Evolutionary conservation across 2,797 vertebrate genomes (phyloP), one percentile per base, ranked within the genome.

Genomic region (Halcyon smyrnensis): DNA sequence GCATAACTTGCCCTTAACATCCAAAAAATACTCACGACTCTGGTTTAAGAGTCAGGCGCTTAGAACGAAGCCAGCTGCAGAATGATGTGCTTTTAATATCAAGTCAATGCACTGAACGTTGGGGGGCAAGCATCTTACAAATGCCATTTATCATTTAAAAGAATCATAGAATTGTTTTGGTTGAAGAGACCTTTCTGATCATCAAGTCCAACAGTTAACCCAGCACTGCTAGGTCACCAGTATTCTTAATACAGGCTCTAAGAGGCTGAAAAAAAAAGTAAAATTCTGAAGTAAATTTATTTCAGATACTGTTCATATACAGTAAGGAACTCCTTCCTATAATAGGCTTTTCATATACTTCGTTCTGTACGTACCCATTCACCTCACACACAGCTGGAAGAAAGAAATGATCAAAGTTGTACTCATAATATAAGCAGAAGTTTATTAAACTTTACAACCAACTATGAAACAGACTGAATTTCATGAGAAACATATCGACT

Each of bases 281-380:
- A 2, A 3, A 2, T 32, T 51, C 37, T 36, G 77, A 28, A 10
- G 4, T 28, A 73, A 51, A 39, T 20, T 23, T 8, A 32, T 39
- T 56, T 77, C 11, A 59, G 6, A 5, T 48, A 3, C 8, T 41
- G 6, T 1, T 2, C 21, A 41, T 5, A 28, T n/a, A 19, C 3
- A 7, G 11, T 19, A 34, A 71, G 19, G 21, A 75, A 68, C 4
- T n/a, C 45, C 20, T 63, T 76, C 27, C 19, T 24, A 10, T 28
- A 30, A 81, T 25, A 57, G 12, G 8, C 25, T 15, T 54, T 2
- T 4, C 19, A 21, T 25, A 10, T 2, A 7, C 16, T 30, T 34
- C 43, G 54, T 67, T 79, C 20, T 50, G 5, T 6, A 17, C 5
- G 4, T 10, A 25, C 5, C 48, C 25, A 12, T n/a, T 71, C 45